These are phyloP conservation scores for Dryococelus australis DNA, from an alignment of 2,888 invertebrate species.

Conservation along the genomic window DNA sequence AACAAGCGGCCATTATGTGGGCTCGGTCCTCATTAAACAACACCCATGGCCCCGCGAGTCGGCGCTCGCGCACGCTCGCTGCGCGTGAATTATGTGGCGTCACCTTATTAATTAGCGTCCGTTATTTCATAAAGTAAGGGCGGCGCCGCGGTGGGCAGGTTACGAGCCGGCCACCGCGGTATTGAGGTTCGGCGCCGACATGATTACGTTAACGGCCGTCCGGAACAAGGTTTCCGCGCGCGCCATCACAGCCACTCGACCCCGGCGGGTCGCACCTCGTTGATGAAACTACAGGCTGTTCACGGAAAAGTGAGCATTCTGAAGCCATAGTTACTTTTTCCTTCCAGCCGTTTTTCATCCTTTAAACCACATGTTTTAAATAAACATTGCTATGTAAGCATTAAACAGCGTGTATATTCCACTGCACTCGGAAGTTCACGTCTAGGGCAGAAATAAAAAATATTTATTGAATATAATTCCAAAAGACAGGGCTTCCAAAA, in stretches of 20 bases:
- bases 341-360: too few species aligned
- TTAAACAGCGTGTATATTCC: too few species aligned
- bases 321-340: too few species aligned
- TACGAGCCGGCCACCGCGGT: not conserved
- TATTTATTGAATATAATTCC: too few species aligned
- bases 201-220: not conserved
- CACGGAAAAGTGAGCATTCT: too few species aligned
- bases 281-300: too few species aligned
- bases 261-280: too few species aligned
- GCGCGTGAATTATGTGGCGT: not conserved
- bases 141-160: not conserved
- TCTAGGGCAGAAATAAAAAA: too few species aligned
- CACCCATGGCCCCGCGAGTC: not conserved
- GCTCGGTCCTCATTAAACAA: not conserved
- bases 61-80: not conserved
- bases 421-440: too few species aligned
- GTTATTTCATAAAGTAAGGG: not conserved
- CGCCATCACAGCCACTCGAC: not conserved
- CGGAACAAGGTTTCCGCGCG: not conserved
- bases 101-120: slow-evolving; percentile 2
- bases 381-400: too few species aligned
- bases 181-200: not conserved
- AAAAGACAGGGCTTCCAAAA: too few species aligned
- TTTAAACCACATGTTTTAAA: too few species aligned
- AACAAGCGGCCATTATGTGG: not conserved